phyloP scores from a whole-genome alignment of 2,888 invertebrate species.

The Drosophila phalerata region DNA sequence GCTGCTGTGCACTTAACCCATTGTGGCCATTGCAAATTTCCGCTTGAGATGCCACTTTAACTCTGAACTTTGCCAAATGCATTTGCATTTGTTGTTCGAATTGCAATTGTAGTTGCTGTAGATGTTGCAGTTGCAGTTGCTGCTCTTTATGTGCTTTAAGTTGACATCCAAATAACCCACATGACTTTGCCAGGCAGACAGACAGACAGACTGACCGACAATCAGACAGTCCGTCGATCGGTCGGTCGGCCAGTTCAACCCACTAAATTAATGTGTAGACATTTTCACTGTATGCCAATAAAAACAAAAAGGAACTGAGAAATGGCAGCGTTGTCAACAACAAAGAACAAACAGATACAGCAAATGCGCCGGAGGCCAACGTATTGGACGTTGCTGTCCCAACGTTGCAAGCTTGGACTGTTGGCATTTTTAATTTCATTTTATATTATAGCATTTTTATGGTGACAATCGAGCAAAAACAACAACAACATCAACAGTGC shows the following conservation, averaged over 20 bases:
- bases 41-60: constrained; percentile 33
- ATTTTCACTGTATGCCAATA: constrained; percentile 56
- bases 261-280: constrained; percentile 70
- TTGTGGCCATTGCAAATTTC: constrained; percentile 33
- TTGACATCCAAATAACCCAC: constrained; percentile 20
- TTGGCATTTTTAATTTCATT: constrained; percentile 77
- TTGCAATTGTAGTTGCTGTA: constrained; percentile 12
- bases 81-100: constrained; percentile 28
- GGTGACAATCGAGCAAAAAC: constrained; percentile 42
- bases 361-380: constrained; percentile 23
- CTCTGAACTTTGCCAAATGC: constrained; percentile 40
- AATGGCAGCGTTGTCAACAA: constrained; percentile 50
- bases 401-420: constrained; percentile 32
- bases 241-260: constrained; percentile 8
- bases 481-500: constrained; percentile 24
- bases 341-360: constrained; percentile 9
- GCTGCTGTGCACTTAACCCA: constrained; percentile 22
- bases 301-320: constrained; percentile 33
- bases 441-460: constrained; percentile 62
- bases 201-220: not conserved
- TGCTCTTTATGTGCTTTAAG: constrained; percentile 23
- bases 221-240: not conserved
- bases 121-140: constrained; percentile 5
- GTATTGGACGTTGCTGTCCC: constrained; percentile 21
- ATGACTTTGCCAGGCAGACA: constrained; percentile 17